Conservation (phyloP, 2,113 vertebrate species). For the Phycodurus eques region DNA sequence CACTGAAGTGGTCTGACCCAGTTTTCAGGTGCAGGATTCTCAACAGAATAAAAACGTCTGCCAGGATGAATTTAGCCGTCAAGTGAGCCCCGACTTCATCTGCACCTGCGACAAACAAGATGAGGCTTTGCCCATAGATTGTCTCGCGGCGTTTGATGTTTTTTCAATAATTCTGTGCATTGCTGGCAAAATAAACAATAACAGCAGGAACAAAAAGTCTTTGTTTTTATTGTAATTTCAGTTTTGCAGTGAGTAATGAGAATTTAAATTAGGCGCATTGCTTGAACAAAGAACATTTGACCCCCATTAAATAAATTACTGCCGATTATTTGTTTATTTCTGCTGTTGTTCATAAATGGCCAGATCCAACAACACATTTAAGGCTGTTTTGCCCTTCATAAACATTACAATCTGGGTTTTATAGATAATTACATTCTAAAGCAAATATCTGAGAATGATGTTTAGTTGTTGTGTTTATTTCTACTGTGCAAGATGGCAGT, state of each 20-base stretch:
- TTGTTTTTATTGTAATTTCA: neutral
- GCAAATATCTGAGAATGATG: neutral
- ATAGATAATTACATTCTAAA: neutral
- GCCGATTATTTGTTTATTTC: too few species aligned
- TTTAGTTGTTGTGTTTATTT: neutral
- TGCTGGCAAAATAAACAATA: neutral
- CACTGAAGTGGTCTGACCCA: constrained; percentile 30
- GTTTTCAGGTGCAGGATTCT: constrained; percentile 4
- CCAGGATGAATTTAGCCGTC: constrained; percentile 19
- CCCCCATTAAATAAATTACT: too few species aligned
- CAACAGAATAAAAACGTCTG: neutral
- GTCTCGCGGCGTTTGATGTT: neutral
- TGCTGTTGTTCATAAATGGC: too few species aligned
- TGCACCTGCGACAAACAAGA: constrained; percentile 25
- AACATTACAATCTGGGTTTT: neutral
- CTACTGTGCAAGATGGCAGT: neutral
- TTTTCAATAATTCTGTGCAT: neutral
- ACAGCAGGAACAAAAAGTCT: neutral
- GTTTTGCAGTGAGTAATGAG: neutral
- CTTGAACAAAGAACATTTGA: too few species aligned
- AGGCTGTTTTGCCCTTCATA: too few species aligned
- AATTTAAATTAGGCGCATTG: neutral
- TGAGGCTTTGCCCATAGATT: constrained; percentile 8
- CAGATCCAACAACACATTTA: too few species aligned
- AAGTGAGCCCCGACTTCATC: constrained; percentile 24